A percentile compares a stretch with the other conserved stretches of the same genome.
Evolutionary conservation across 2,888 invertebrate species (phyloP).

Genomic region (Disparrhopalites patrizii): DNA sequence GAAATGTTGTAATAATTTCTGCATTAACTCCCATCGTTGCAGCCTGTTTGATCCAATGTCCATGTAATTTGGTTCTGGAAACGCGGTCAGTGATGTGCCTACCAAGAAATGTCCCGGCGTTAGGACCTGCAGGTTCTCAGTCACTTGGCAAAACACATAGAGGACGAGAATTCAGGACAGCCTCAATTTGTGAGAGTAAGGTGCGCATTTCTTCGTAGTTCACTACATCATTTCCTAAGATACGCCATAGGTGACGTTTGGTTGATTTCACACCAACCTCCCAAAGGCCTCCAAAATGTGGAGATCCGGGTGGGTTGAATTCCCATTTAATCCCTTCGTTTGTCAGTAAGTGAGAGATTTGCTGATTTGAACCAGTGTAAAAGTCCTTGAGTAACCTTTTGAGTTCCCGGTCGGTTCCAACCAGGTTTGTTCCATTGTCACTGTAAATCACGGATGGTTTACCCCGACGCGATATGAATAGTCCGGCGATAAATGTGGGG

Average conservation of each 20-base stretch:
- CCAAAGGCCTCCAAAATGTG: conserved; percentile 34
- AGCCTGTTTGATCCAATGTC: background rate
- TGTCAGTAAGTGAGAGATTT: no score
- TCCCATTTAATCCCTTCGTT: background rate
- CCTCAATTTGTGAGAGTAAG: conserved; percentile 46
- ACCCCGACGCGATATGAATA: background rate
- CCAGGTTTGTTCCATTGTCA: background rate
- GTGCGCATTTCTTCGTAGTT: conserved; percentile 21
- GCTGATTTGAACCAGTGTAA: no score
- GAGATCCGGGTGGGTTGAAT: conserved; percentile 17
- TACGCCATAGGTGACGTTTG: conserved; percentile 33
- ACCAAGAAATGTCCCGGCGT: conserved; percentile 50
- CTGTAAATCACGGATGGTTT: background rate
- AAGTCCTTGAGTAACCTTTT: background rate
- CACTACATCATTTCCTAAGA: background rate
- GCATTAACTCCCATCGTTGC: background rate
- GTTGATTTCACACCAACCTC: conserved; percentile 36
- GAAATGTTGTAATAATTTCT: background rate
- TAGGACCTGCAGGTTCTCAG: conserved; percentile 42
- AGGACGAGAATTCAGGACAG: conserved; percentile 49
- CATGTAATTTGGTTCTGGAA: background rate
- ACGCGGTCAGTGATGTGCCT: conserved; percentile 28
- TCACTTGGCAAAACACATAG: conserved; percentile 44
- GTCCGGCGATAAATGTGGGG: background rate
- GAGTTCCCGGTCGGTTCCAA: background rate